These are phyloP conservation scores for Teleopsis dalmanni DNA, from an alignment of 1,140 invertebrate species.

Conservation along the genomic window DNA sequence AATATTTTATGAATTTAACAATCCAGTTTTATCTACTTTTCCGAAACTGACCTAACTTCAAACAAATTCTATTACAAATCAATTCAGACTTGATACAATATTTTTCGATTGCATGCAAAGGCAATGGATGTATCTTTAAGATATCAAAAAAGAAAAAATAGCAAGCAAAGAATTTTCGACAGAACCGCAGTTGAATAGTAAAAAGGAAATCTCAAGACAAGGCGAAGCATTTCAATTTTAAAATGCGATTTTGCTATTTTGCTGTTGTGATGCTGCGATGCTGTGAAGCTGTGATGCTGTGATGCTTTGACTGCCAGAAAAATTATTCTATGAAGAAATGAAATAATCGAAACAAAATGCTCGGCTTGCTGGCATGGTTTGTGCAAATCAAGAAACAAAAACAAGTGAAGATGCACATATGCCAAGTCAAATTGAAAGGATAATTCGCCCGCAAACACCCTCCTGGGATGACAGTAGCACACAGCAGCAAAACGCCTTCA, in stretches of 20 bases:
- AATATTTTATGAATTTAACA: too few species aligned
- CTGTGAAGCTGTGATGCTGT: too few species aligned
- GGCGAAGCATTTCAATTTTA: too few species aligned
- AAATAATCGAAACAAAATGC: too few species aligned
- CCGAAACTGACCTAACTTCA: too few species aligned
- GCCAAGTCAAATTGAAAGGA: constrained; percentile 45
- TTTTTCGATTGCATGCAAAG: constrained; percentile 5
- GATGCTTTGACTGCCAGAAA: too few species aligned
- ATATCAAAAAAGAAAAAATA: constrained; percentile 2
- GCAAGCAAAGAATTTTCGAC: background rate
- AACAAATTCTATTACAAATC: constrained; percentile 7
- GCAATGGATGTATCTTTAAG: background rate
- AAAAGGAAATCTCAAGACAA: too few species aligned
- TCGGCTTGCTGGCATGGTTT: background rate
- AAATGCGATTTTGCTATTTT: too few species aligned
- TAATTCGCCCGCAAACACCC: constrained; percentile 45
- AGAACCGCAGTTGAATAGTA: too few species aligned
- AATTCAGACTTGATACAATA: constrained; percentile 6
- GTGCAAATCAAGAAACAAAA: background rate
- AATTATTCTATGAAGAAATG: too few species aligned
- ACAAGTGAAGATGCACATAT: constrained; percentile 25
- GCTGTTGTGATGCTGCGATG: too few species aligned
- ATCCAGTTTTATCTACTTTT: too few species aligned
- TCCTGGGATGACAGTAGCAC: constrained; percentile 23
- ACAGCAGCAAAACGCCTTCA: constrained; percentile 37